Base-by-base conservation (phyloP, 2,797 vertebrate species). In the Sebastes oblongus region DNA sequence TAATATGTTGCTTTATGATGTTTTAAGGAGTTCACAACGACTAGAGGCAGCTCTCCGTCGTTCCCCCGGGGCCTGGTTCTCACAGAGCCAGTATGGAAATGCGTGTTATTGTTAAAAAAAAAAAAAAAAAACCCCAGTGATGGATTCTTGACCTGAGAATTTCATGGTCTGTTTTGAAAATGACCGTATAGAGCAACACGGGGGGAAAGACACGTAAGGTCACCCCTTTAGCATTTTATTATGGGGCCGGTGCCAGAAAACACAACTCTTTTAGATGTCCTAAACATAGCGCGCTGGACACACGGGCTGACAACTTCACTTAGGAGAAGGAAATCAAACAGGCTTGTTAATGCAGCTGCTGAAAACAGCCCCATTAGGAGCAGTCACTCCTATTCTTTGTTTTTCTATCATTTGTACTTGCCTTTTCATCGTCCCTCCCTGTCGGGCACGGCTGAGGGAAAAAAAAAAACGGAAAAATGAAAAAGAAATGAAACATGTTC, bases 331-430 rank as follows among this genome's bases (percentile, higher is more conserved):
- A 91, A 92, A 92, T 95, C 93, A 93, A 91, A 91, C 89, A 84
- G 87, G 80, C 82, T 90, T 94, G 93, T 95, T 94, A 94, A 95
- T 92, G 92, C 93, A 95, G 94, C 93, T 95, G 95, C 91, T 92
- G 93, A 93, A 92, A 93, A 92, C 84, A 78, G 77, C 82, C 91
- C 94, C 91, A 89, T 90, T 86, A 91, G 92, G 87, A 85, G 66
- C 86, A 86, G 88, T 91, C 93, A 82, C 80, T 94, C 89, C 82
- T 88, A 18, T 81, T 77, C 81, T 82, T 80, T 93, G 87, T 92
- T 93, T 90, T 92, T 89, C 64, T 82, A 86, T 90, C 91, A 90
- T 93, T 92, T 92, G 79, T 89, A 83, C 89, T 83, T 88, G 84
- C 80, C 86, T 91, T 90, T 90, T 92, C 88, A 91, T 86, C 77